Evolutionary conservation across 2,113 vertebrate species (phyloP), one percentile per base, ranked within the genome.

Genomic region (Anser cygnoides): DNA sequence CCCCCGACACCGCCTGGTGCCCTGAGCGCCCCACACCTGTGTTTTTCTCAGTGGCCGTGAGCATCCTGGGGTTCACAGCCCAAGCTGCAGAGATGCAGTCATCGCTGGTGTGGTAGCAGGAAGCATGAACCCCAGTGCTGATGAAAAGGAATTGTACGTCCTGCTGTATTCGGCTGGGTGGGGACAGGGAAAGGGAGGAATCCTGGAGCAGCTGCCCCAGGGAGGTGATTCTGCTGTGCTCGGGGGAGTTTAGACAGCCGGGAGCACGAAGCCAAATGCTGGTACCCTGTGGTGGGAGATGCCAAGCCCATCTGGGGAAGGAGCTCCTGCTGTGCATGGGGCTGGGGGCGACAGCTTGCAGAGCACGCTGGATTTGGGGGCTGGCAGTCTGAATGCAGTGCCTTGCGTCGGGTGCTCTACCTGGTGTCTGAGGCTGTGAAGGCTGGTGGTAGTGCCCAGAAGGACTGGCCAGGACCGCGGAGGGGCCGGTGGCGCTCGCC

Each of bases 11-110:
- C 22, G 19, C 3, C 1, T 17, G 41, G 5, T 63, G 66, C 28
- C 52, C 39, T 54, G 14, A 49, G 46, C 70, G 65, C 61, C 79
- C 70, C 61, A 57, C 25, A 20, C 54, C 77, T 82, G 1, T 54
- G 4, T 89, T 95, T 82, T 91, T 54, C 70, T 58, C 67, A 25
- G 74, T 25, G 58, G 37, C 62, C 43, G 21, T 1, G 39, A 78
- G 68, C 49, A 79, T 25, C 39, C 62, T 0, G 0, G 66, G 78
- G 81, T 91, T 93, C 44, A 28, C 8, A 83, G 77, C 88, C 86
- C 76, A 50, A 54, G 90, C 71, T 29, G 44, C 77, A 89, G 84
- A 95, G 71, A 44, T 72, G 66, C 70, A 84, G 66, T 82, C 37
- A 11, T 44, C 67, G 13, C 58, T 26, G 43, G 33, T 62, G 35